Conservation (phyloP, 2,888 invertebrate genomes). For the Macrosoma leucophasiata region DNA sequence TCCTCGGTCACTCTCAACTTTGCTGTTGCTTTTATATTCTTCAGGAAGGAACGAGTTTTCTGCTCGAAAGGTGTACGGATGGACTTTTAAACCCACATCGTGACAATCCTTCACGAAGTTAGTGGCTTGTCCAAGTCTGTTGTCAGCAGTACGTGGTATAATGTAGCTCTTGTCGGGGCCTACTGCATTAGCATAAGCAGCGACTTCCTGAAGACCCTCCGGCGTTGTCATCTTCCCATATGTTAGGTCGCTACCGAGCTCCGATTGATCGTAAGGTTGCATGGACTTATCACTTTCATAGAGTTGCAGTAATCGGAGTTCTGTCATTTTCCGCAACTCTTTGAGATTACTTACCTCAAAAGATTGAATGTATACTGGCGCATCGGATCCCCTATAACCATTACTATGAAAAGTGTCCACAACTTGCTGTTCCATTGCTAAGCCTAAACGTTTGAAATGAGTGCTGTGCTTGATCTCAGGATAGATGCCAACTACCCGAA, state of each 20-base stretch:
- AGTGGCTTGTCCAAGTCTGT: conserved; percentile 43
- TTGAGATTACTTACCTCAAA: conserved; percentile 62
- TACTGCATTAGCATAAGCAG: conserved; percentile 56
- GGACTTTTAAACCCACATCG: conserved; percentile 55
- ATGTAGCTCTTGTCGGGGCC: conserved; percentile 60
- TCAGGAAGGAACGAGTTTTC: conserved; percentile 53
- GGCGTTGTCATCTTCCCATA: conserved; percentile 57
- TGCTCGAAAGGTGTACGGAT: conserved; percentile 61
- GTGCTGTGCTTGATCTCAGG: conserved; percentile 61
- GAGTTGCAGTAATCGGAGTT: conserved; percentile 52
- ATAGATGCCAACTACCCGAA: conserved; percentile 53
- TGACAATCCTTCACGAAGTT: conserved; percentile 55
- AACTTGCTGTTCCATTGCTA: conserved; percentile 52
- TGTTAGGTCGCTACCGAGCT: conserved; percentile 43
- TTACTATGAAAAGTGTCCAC: conserved; percentile 53
- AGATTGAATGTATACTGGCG: conserved; percentile 60
- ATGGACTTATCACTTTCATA: conserved; percentile 30
- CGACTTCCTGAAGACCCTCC: conserved; percentile 52
- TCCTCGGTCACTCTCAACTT: conserved; percentile 41
- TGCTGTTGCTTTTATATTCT: conserved; percentile 43
- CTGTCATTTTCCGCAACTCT: conserved; percentile 49
- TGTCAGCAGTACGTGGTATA: conserved; percentile 46
- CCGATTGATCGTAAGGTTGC: conserved; percentile 51
- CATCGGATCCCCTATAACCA: conserved; percentile 44
- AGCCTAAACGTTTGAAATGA: conserved; percentile 50